These are phyloP conservation scores for Cygnus atratus DNA, from an alignment of 2,113 vertebrate genomes.

Conservation along the genomic window DNA sequence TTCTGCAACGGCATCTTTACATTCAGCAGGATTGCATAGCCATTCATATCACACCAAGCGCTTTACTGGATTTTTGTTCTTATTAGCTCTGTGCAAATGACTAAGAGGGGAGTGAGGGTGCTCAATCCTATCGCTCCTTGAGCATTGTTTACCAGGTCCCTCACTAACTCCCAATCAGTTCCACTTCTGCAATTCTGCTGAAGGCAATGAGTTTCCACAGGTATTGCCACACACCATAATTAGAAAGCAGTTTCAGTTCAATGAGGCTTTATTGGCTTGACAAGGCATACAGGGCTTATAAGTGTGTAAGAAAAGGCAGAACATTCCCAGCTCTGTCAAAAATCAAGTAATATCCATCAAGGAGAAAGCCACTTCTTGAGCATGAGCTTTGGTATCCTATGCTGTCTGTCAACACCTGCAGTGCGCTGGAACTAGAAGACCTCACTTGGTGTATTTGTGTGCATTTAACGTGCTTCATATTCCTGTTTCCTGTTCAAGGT, in stretches of 20 bases:
- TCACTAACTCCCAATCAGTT: slow-evolving; percentile 61
- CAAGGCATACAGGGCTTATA: slow-evolving; percentile 1
- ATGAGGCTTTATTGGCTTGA: slow-evolving; percentile 54
- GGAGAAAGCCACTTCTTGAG: not conserved
- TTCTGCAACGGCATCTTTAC: not conserved
- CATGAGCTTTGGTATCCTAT: not conserved
- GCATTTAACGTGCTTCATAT: not conserved
- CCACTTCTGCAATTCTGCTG: slow-evolving; percentile 55
- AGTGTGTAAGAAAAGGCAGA: slow-evolving; percentile 20
- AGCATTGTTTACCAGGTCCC: slow-evolving; percentile 50
- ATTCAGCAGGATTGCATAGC: not conserved
- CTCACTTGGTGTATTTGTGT: not conserved
- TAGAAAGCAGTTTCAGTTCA: slow-evolving; percentile 61
- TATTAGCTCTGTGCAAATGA: slow-evolving; percentile 13
- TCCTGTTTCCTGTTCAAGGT: not conserved
- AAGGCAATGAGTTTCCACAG: slow-evolving; percentile 55
- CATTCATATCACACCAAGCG: slow-evolving; percentile 7
- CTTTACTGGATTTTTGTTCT: slow-evolving; percentile 41
- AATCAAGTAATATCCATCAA: not conserved
- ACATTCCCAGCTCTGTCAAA: slow-evolving; percentile 8
- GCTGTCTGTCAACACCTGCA: not conserved
- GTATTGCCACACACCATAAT: slow-evolving; percentile 45
- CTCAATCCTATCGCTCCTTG: slow-evolving; percentile 40
- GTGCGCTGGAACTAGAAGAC: not conserved
- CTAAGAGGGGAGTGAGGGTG: not conserved